Percentiles rank a stretch among this genome's conserved stretches.
phyloP scores from a whole-genome alignment of 2,888 invertebrate species.

The Lomographa bimaculata region DNA sequence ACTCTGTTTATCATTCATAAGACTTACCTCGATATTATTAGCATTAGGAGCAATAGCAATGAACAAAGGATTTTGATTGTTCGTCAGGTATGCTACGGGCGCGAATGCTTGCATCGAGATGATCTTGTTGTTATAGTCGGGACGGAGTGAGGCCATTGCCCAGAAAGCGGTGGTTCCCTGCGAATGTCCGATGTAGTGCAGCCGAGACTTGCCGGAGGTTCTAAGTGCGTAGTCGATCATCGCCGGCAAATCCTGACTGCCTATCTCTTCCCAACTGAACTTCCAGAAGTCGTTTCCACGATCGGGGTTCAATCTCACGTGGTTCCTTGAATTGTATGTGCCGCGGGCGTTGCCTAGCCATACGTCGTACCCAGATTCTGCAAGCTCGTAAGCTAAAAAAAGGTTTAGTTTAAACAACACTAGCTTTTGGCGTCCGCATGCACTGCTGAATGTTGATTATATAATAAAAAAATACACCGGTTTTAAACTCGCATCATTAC shows the following conservation, averaged over 20 bases:
- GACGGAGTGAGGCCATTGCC: slow-evolving; percentile 84
- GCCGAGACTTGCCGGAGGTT: slow-evolving; percentile 77
- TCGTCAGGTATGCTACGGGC: slow-evolving; percentile 84
- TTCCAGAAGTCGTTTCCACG: slow-evolving; percentile 77
- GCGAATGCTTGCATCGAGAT: slow-evolving; percentile 84
- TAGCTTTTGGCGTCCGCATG: too few species aligned
- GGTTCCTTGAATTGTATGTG: slow-evolving; percentile 84
- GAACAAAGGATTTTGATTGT: slow-evolving; percentile 71
- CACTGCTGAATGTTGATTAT: too few species aligned
- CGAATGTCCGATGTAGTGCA: slow-evolving; percentile 92
- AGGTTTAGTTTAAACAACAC: too few species aligned
- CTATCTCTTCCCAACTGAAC: slow-evolving; percentile 92
- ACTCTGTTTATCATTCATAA: too few species aligned
- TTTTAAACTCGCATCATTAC: too few species aligned
- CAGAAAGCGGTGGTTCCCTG: slow-evolving; percentile 85
- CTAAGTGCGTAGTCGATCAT: slow-evolving; percentile 87
- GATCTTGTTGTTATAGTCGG: slow-evolving; percentile 86
- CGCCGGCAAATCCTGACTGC: slow-evolving; percentile 88
- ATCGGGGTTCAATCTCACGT: slow-evolving; percentile 64
- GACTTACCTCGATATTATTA: slow-evolving; percentile 54
- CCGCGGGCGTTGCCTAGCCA: slow-evolving; percentile 92
- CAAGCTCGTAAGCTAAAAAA: slow-evolving; percentile 66
- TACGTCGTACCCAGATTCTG: slow-evolving; percentile 87
- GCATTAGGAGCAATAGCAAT: slow-evolving; percentile 60
- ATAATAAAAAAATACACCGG: too few species aligned